Percentiles rank a stretch among this genome's conserved stretches.
Conservation (phyloP, 2,888 invertebrate species). For the Melanchra persicariae region DNA sequence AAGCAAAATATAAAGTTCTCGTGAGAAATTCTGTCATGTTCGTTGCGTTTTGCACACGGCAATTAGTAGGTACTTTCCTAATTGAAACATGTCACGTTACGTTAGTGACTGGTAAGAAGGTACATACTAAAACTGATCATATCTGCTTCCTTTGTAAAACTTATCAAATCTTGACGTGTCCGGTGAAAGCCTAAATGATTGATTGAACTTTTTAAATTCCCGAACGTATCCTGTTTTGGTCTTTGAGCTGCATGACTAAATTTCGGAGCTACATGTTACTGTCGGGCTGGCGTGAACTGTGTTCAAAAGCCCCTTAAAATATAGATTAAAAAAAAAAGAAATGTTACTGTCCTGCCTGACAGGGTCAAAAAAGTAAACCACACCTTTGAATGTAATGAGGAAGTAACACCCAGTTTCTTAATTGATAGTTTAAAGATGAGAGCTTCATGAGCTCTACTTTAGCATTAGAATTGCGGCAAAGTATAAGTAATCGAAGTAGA, state of each 20-base stretch:
- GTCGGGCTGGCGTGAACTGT: too few species aligned
- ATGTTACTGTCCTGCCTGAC: background rate
- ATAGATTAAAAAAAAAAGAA: too few species aligned
- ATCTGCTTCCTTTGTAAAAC: conserved; percentile 56
- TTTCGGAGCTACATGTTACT: background rate
- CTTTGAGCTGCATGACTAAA: background rate
- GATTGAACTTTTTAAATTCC: conserved; percentile 20
- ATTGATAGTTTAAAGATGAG: background rate
- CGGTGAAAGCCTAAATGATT: conserved; percentile 56
- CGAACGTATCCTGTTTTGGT: conserved; percentile 19
- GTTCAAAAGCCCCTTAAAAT: too few species aligned
- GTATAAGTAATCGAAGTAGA: background rate
- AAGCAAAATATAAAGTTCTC: conserved; percentile 12
- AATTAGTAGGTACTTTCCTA: conserved; percentile 33
- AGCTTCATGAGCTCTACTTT: background rate
- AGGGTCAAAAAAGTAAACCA: background rate
- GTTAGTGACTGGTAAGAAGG: background rate
- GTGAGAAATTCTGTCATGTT: conserved; percentile 18
- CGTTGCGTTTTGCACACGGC: background rate
- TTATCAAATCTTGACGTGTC: conserved; percentile 37
- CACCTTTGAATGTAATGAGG: background rate
- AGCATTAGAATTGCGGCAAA: background rate
- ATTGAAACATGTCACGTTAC: conserved; percentile 25
- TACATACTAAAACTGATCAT: conserved; percentile 21
- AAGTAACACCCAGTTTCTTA: background rate